These are phyloP conservation scores for Anhinga anhinga DNA, from an alignment of 2,113 vertebrate genomes.

Conservation along the genomic window DNA sequence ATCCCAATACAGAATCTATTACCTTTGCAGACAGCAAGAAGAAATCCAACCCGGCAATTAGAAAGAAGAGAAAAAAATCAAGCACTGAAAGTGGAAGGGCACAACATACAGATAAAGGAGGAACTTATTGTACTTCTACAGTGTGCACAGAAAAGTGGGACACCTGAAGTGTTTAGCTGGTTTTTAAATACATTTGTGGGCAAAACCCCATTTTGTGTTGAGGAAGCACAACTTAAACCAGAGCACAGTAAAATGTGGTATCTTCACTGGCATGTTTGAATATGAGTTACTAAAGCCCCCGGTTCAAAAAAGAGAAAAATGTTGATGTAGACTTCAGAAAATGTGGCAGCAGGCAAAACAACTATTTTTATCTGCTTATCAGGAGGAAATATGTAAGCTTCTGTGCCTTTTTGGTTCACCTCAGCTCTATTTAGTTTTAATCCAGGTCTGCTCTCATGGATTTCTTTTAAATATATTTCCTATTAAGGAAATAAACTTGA, in stretches of 20 bases:
- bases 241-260: neutral
- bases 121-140: neutral
- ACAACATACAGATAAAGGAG: neutral
- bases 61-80: neutral
- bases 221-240: neutral
- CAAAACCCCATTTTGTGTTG: neutral
- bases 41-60: neutral
- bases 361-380: neutral
- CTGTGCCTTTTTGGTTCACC: neutral
- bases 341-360: neutral
- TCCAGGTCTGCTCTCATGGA: neutral
- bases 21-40: neutral
- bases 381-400: neutral
- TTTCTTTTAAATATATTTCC: neutral
- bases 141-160: neutral
- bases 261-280: neutral
- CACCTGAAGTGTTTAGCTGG: neutral
- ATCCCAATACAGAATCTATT: neutral
- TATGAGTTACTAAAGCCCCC: neutral
- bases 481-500: neutral
- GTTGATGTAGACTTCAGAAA: neutral
- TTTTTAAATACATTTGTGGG: neutral
- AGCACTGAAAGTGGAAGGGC: neutral
- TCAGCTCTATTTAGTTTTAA: neutral
- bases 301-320: neutral